Base-by-base conservation (phyloP, 2,888 invertebrate species). In the Sminthurides aquaticus region DNA sequence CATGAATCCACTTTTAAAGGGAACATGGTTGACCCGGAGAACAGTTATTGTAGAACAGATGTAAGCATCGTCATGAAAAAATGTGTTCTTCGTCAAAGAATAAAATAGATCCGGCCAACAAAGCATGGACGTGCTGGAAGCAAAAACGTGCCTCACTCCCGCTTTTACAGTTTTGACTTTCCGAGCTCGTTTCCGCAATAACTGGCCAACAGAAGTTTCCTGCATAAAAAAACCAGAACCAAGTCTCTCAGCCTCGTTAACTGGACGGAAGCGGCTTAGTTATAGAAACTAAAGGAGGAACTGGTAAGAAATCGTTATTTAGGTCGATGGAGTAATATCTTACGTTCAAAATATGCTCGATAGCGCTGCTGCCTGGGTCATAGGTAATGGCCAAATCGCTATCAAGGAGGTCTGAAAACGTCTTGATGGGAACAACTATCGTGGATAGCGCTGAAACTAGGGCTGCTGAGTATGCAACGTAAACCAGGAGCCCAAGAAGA, bases 381-480 rank as follows among this genome's bases (percentile, higher is more conserved):
- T 48, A 62, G 3, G 57, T 49, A 27, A 62, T 24, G 2, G 18
- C 3, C 43, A 62, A 57, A n/a, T 48, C 24, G 22, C 26, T 56
- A 22, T 48, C 22, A 8, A 57, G 29, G 26, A 62, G 15, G 22
- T 62, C 57, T 18, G 28, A 56, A 29, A 62, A 62, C 8, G 18
- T 57, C 57, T 62, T 56, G 11, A 62, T 57, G 11, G 62, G 62
- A 18, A 49, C 26, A 18, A 62, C 57, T 2, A 26, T 43, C 1
- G 57, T 24, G 1, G 62, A 62, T 26, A 62, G 27, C 3, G 57
- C 20, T 48, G 57, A 57, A 1, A 62, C 62, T 27, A 62, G 25
- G n/a, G 62, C 57, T 48, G 62, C 62, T 5, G 57, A 57, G 28
- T 62, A 62, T 2, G 62, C 62, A 20, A 62, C 62, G 24, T 62